Evolutionary conservation across 2,113 vertebrate species (phyloP), one percentile per base, ranked within the genome.

Genomic region (Oncorhynchus nerka): DNA sequence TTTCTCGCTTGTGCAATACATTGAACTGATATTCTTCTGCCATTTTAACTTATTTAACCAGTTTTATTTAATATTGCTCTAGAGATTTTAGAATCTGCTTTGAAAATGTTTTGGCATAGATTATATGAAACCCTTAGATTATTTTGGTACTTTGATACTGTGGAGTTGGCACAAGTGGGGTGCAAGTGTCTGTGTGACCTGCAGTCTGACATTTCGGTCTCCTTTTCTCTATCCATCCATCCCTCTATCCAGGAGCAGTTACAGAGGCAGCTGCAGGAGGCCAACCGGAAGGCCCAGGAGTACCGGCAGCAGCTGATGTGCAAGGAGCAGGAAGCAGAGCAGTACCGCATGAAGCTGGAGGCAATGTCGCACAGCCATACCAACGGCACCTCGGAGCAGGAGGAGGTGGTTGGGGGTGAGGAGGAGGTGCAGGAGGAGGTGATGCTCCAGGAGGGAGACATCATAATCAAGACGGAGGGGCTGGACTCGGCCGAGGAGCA

Each of bases 321-420:
- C 79, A 97, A 97, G 59, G 96, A 97, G 84, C 95, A 92, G 76
- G 97, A 97, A 75, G 96, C 96, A 0, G 95, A 97, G 81, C 88
- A 89, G 73, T 97, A 94, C 81, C 93, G 95, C 15, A 90, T 94
- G 62, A 90, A 85, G 70, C 91, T 97, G 79, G 96, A 95, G 81
- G 95, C 95, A 78, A 94, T 97, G 90, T 85, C 85, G 5, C 85
- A 88, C 5, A 92, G 84, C 3, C 94, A 94, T 80, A 86, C 87
- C 84, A 88, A 85, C 3, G 87, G 75, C 13, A 77, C 73, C 0
- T 76, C 79, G 3, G 91, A 92, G 20, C 88, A 89, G 75, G 87
- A 82, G 3, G 89, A 88, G 70, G 74, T 81, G 2, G 88, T 65
- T 16, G 79, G 68, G 1, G 3, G 78, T 22, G 83, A 86, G 0